These are phyloP conservation scores for Calliopsis andreniformis DNA, from an alignment of 1,140 invertebrate genomes.

Conservation along the genomic window DNA sequence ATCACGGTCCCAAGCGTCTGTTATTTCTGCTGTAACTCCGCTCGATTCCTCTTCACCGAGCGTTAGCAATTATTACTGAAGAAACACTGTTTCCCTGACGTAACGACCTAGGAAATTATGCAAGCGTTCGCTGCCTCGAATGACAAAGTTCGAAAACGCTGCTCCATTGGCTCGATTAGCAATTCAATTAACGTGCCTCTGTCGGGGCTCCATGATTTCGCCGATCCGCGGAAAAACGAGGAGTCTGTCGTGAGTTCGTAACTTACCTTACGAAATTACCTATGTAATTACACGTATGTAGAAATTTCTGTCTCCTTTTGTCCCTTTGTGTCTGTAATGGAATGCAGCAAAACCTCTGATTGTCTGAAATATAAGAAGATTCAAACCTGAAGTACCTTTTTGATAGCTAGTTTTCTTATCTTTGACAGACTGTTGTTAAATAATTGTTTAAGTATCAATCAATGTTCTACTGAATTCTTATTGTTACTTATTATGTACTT, in stretches of 20 bases:
- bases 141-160: constrained; percentile 32
- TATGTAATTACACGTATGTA: no score
- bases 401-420: no score
- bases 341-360: no score
- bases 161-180: constrained; percentile 15
- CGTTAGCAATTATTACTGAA: not conserved
- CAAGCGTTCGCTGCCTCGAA: not conserved
- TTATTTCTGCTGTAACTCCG: constrained; percentile 8
- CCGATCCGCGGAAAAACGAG: constrained; percentile 13
- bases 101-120: constrained; percentile 22
- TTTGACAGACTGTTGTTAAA: no score
- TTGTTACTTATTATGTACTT: no score
- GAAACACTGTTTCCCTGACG: not conserved
- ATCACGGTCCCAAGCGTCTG: not conserved
- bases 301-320: no score
- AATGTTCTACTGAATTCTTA: no score
- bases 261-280: no score
- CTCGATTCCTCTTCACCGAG: not conserved
- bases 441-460: no score
- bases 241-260: not conserved
- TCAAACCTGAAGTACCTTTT: no score
- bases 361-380: no score
- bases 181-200: constrained; percentile 19
- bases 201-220: not conserved
- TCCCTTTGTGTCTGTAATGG: no score